A percentile compares a stretch with the other conserved stretches of the same genome.
These are phyloP conservation scores for Xiphophorus maculatus DNA, from an alignment of 2,113 vertebrate species.

Conservation along the genomic window DNA sequence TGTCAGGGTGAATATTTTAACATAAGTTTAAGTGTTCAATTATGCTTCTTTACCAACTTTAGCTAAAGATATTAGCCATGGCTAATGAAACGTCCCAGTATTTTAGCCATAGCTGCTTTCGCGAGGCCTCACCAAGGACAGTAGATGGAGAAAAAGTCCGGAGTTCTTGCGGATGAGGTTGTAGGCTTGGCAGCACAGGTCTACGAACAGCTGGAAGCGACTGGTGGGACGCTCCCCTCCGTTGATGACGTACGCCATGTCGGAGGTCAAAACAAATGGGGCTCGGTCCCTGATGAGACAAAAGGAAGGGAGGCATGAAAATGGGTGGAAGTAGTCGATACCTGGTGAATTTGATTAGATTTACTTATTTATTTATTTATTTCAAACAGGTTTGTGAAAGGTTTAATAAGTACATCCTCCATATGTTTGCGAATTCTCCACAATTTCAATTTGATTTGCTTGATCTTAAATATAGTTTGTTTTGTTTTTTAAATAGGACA, in stretches of 20 bases:
- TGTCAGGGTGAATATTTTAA: too few species aligned
- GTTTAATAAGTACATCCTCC: too few species aligned
- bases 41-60: too few species aligned
- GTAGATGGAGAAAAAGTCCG: slow-evolving; percentile 93
- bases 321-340: neutral
- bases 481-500: neutral
- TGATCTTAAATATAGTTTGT: neutral
- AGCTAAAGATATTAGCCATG: neutral
- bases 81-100: too few species aligned
- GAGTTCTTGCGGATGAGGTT: slow-evolving; percentile 96
- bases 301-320: neutral
- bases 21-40: too few species aligned
- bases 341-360: too few species aligned
- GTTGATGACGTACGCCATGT: slow-evolving; percentile 99
- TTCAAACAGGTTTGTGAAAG: too few species aligned
- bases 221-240: slow-evolving; percentile 96
- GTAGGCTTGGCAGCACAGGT: slow-evolving; percentile 96
- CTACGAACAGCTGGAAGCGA: slow-evolving; percentile 97
- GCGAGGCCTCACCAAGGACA: slow-evolving; percentile 87
- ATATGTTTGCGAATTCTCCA: neutral
- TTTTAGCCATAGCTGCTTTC: neutral
- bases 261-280: slow-evolving; percentile 96
- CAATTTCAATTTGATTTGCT: neutral
- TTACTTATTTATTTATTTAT: too few species aligned
- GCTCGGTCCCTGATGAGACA: slow-evolving; percentile 88